phyloP scores from a whole-genome alignment of 2,888 invertebrate genomes.

The Penaeus monodon region DNA sequence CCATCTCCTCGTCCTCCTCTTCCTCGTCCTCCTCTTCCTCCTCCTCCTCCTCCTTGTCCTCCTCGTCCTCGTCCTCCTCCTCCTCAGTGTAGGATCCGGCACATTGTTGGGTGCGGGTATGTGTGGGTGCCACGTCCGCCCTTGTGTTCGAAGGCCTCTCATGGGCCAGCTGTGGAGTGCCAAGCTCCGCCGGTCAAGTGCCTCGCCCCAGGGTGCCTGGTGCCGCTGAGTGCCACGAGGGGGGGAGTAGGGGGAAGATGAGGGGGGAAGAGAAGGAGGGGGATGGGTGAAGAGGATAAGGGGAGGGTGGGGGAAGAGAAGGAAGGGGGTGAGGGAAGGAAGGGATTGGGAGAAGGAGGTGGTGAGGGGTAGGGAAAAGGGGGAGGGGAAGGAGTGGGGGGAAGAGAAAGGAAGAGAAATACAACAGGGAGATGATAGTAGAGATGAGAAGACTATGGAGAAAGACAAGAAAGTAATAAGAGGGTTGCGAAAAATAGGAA shows the following conservation, averaged over 20 bases:
- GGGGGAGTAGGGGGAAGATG: neutral
- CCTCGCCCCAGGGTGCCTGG: no score
- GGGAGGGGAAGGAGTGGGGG: neutral
- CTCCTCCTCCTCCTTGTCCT: neutral
- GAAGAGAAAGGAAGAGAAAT: neutral
- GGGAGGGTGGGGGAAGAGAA: neutral
- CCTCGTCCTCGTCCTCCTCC: neutral
- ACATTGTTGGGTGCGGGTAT: no score
- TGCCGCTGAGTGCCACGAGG: neutral
- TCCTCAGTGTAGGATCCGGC: conserved; percentile 3
- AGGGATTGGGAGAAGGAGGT: neutral
- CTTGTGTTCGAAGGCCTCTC: no score
- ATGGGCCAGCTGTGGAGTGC: no score
- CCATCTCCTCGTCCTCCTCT: neutral
- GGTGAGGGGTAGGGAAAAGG: neutral
- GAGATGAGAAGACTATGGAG: neutral
- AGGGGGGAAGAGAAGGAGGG: neutral
- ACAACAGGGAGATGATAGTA: neutral
- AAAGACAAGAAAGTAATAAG: neutral
- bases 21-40: neutral
- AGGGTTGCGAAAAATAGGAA: neutral
- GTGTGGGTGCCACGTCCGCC: no score
- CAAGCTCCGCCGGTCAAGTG: no score
- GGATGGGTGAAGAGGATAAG: neutral
- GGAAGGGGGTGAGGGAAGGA: neutral